Conservation (phyloP, 1,140 invertebrate species). For the Chlorops oryzae region DNA sequence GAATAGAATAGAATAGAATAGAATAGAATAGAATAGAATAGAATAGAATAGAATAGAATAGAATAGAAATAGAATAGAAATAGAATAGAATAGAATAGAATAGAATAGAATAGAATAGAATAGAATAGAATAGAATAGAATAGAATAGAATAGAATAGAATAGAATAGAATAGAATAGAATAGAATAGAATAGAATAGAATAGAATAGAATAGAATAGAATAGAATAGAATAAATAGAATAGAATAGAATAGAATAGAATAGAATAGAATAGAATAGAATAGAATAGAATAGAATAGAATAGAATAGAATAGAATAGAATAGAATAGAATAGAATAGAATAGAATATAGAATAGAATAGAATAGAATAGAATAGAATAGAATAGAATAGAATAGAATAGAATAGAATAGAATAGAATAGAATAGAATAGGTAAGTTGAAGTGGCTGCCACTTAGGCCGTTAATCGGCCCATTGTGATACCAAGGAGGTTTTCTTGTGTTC, state of each 20-base stretch:
- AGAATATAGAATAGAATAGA: constrained; percentile 7
- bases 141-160: constrained; percentile 10
- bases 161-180: constrained; percentile 4
- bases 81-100: constrained; percentile 12
- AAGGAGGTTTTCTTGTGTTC: no score
- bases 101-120: constrained; percentile 12
- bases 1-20: constrained; percentile 12
- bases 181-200: constrained; percentile 6
- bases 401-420: no score
- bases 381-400: no score
- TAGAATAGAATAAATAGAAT: constrained; percentile 8
- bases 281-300: constrained; percentile 12
- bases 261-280: constrained; percentile 8
- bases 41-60: constrained; percentile 12
- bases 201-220: constrained; percentile 11
- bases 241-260: constrained; percentile 9
- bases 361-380: constrained; percentile 9
- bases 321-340: constrained; percentile 10
- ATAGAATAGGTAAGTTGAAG: no score
- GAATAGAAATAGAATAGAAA: constrained; percentile 11
- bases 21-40: constrained; percentile 12
- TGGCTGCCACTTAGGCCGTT: no score
- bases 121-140: constrained; percentile 11
- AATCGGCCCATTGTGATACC: no score
- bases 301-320: constrained; percentile 10